Percentiles rank a stretch among this genome's conserved stretches.
These are phyloP conservation scores for Rhea pennata DNA, from an alignment of 2,113 vertebrate species.

Conservation along the genomic window DNA sequence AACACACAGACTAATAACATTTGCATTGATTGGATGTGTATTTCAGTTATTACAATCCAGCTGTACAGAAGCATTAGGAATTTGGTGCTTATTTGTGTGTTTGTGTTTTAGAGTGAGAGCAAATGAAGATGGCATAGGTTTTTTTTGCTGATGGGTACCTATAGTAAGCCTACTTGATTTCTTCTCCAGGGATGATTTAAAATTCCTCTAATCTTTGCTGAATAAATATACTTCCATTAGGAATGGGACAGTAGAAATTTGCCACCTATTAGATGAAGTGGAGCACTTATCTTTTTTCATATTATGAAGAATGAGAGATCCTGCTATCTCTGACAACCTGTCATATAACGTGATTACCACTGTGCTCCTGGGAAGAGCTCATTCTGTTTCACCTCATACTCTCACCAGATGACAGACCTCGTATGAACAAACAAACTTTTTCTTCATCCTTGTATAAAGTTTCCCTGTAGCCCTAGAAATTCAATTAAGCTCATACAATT, in stretches of 20 bases:
- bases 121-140: not conserved
- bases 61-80: not conserved
- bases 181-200: not conserved
- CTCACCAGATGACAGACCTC: not conserved
- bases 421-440: not conserved
- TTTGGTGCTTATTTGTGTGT: not conserved
- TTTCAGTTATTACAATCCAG: constrained; percentile 11
- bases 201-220: not conserved
- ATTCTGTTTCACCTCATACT: not conserved
- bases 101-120: not conserved
- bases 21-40: constrained; percentile 34
- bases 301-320: not conserved
- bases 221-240: not conserved
- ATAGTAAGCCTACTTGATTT: not conserved
- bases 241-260: not conserved
- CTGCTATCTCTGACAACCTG: not conserved
- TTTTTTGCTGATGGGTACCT: not conserved
- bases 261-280: not conserved
- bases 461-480: not conserved
- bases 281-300: not conserved
- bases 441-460: not conserved
- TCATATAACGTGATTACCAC: not conserved
- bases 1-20: not conserved
- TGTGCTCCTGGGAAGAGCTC: not conserved
- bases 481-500: not conserved